phyloP scores from a whole-genome alignment of 2,888 invertebrate species.

The Zaprionus bogoriensis region DNA sequence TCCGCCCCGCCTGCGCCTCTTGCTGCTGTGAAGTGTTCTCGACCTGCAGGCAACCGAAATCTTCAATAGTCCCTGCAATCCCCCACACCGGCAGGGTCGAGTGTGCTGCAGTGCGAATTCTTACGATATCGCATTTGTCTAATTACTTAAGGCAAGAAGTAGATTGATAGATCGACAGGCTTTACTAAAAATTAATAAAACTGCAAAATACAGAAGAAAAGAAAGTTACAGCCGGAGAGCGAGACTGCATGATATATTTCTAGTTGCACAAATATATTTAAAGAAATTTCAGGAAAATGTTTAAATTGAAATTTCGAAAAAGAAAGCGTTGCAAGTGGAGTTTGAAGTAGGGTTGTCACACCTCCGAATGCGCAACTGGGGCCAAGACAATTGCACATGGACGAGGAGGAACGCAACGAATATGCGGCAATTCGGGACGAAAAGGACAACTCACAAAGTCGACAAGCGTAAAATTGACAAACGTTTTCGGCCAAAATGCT shows the following conservation, averaged over 20 bases:
- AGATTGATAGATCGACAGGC: background rate
- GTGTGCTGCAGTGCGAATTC: background rate
- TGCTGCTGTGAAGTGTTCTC: slow-evolving; percentile 7
- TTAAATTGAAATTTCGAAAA: no score
- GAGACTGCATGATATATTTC: no score
- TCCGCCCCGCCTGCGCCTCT: slow-evolving; percentile 15
- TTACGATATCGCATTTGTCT: no score
- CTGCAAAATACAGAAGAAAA: no score
- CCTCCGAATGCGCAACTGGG: background rate
- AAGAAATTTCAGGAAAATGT: no score
- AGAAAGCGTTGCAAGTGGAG: no score
- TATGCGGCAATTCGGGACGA: slow-evolving; percentile 35
- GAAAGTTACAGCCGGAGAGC: no score
- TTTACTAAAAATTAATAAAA: no score
- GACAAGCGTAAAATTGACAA: slow-evolving; percentile 78
- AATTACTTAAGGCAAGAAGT: background rate
- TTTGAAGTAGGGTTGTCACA: no score
- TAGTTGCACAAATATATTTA: no score
- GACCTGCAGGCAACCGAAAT: slow-evolving; percentile 11
- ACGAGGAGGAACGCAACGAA: slow-evolving; percentile 5
- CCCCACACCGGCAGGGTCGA: background rate
- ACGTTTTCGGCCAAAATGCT: slow-evolving; percentile 64
- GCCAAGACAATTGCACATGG: slow-evolving; percentile 23
- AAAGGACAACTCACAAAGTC: slow-evolving; percentile 68
- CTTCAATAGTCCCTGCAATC: slow-evolving; percentile 7